Evolutionary conservation across 30 jellyfish, hydroid and myxozoan species (phyloP).

Genomic region (Phacellophora camtschatica): DNA sequence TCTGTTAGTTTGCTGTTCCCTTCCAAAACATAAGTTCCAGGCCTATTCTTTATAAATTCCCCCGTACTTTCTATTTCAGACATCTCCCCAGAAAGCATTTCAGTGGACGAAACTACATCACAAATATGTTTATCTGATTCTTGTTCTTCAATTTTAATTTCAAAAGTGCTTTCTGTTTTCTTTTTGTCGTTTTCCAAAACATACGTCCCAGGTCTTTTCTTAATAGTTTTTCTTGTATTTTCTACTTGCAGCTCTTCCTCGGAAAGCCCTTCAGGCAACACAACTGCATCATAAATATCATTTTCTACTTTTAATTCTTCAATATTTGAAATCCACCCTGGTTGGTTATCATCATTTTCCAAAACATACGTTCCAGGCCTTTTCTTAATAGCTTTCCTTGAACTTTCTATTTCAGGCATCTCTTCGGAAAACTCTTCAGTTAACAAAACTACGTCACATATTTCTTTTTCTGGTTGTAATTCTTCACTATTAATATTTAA

Average conservation of each 20-base stretch:
- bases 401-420: too few species aligned
- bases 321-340: too few species aligned
- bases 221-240: neutral
- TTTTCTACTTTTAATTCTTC: neutral
- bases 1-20: too few species aligned
- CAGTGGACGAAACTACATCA: neutral
- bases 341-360: too few species aligned
- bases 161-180: too few species aligned
- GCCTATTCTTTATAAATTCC: neutral
- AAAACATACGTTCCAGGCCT: neutral
- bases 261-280: neutral
- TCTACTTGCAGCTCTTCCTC: neutral
- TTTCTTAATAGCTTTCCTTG: too few species aligned
- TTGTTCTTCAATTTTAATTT: neutral
- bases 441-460: too few species aligned
- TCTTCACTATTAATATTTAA: too few species aligned
- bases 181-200: neutral
- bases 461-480: too few species aligned
- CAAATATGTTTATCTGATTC: neutral
- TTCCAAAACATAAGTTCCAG: neutral
- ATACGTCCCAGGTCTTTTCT: slow-evolving; percentile 12
- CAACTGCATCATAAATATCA: neutral
- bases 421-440: too few species aligned
- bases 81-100: neutral
- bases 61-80: neutral